phyloP scores from a whole-genome alignment of 2,888 invertebrate species.

The Acanthosepion lycidas region DNA sequence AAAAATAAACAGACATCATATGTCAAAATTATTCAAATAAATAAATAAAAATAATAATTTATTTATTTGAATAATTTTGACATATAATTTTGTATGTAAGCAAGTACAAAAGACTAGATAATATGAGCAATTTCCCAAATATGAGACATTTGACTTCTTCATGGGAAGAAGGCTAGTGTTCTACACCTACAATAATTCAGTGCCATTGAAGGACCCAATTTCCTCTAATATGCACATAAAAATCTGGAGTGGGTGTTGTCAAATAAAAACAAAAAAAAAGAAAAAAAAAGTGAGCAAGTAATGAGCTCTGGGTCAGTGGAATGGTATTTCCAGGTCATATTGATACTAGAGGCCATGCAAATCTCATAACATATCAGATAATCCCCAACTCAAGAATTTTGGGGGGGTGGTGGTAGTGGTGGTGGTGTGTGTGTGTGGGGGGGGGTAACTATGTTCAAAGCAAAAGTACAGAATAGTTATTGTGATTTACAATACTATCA shows the following conservation, averaged over 20 bases:
- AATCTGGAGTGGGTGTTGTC: neutral
- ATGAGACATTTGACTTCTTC: neutral
- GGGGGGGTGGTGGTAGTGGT: neutral
- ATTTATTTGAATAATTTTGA: too few relatives aligned
- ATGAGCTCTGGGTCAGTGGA: neutral
- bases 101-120: neutral
- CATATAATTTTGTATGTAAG: too few relatives aligned
- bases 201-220: neutral
- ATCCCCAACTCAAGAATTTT: too few relatives aligned
- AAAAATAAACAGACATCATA: too few relatives aligned
- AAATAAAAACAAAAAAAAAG: neutral
- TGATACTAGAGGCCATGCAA: slow-evolving; percentile 6
- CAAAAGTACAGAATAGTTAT: too few relatives aligned
- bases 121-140: neutral
- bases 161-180: neutral
- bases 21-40: neutral
- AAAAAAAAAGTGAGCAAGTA: neutral
- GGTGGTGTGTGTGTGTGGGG: too few relatives aligned
- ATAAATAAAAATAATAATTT: too few relatives aligned
- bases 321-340: slow-evolving; percentile 33
- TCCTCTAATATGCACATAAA: neutral
- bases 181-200: neutral
- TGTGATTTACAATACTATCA: too few relatives aligned
- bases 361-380: neutral
- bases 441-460: too few relatives aligned